Evolutionary conservation across 2,113 vertebrate genomes (phyloP), one percentile per base, ranked within the genome.

Genomic region (Tiliqua scincoides): DNA sequence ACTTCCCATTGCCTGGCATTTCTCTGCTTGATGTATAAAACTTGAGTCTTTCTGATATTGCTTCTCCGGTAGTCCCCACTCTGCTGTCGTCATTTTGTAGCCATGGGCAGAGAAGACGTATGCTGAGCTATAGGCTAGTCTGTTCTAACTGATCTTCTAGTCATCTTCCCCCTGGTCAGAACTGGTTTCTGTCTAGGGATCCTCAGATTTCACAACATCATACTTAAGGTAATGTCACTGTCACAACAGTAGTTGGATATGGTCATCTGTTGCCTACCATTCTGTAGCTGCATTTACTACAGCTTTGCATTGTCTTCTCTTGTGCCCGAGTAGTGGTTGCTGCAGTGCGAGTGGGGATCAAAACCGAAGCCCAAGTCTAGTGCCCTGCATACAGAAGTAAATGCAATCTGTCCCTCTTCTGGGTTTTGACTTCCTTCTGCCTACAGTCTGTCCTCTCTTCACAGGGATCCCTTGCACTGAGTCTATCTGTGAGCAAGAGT

Each of bases 381-480:
- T 25, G 25, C 1, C 25, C 0, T 27, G 9, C 52, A 3, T 59
- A 32, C 30, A 32, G 12, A 23, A 30, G 12, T 30, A 35, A 10
- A 20, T 17, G 11, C 30, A 40, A 43, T 35, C 4, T 74, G 23
- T 86, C 5, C 12, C 57, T 14, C 70, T 10, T n/a, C 5, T 5
- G 18, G 27, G 30, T 5, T 0, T 25, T 32, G 27, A 23, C 10
- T 11, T 43, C 9, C 17, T 73, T 1, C 21, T 23, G 25, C 57
- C 15, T 75, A 67, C 23, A 54, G 5, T 2, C 20, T 73, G 79
- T 54, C 77, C 2, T 2, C 14, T 2, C 6, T 40, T 43, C 77
- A 0, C 85, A 99, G 98, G 98, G 98, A 0, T 96, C 97, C 0
- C 86, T 98, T 89, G 92, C 93, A 0, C 87, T 97, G 90, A 96